A percentile compares a stretch with the other conserved stretches of the same genome.
phyloP scores from a whole-genome alignment of 2,888 invertebrate species.

The Perdita meconis region DNA sequence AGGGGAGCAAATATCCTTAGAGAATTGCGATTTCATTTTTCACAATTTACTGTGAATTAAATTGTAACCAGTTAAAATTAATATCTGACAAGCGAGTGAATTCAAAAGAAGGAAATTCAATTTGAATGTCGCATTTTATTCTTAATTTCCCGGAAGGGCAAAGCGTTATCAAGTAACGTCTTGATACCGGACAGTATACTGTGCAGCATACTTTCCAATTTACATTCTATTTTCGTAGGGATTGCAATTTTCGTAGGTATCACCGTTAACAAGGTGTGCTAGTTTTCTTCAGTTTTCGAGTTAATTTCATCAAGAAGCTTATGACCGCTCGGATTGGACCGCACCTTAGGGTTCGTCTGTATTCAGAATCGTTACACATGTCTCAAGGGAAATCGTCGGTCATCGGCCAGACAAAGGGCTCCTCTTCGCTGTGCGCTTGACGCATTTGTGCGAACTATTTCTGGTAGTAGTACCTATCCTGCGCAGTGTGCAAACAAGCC shows the following conservation, averaged over 20 bases:
- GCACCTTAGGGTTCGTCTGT: neutral
- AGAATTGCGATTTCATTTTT: neutral
- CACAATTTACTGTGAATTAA: slow-evolving; percentile 6
- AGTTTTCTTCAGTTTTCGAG: no score
- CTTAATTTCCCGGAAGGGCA: slow-evolving; percentile 36
- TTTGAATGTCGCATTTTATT: slow-evolving; percentile 14
- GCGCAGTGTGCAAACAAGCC: slow-evolving; percentile 4
- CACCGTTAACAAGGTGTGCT: no score
- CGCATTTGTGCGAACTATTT: neutral
- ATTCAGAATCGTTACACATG: neutral
- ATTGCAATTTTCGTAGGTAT: no score
- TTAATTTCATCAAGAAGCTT: no score
- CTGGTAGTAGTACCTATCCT: neutral
- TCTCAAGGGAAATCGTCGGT: neutral
- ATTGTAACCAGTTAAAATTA: slow-evolving; percentile 14
- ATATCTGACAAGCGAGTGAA: slow-evolving; percentile 3
- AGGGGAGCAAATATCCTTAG: neutral
- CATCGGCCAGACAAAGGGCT: neutral
- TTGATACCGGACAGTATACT: neutral
- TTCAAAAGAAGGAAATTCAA: neutral
- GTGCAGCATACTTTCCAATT: neutral
- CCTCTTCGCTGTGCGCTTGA: neutral
- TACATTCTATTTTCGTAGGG: neutral
- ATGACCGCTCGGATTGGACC: no score
- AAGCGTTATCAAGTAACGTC: neutral